Evolutionary conservation across 2,113 vertebrate genomes (phyloP).

Genomic region (Polyodon spathula): DNA sequence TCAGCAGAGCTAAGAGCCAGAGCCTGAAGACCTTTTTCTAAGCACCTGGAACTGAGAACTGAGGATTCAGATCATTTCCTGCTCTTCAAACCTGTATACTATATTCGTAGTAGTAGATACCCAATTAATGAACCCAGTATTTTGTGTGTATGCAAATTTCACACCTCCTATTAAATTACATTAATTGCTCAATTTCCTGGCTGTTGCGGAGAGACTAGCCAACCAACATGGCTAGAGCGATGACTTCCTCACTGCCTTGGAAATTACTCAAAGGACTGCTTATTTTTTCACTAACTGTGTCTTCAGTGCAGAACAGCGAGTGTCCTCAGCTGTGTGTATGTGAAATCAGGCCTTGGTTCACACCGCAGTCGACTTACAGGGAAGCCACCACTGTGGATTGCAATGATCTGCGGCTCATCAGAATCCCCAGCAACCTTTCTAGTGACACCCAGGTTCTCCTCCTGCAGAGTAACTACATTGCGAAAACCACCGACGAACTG

Average conservation of each 20-base stretch:
- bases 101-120: too few species aligned
- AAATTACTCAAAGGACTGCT: constrained; percentile 60
- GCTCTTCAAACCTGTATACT: constrained; percentile 17
- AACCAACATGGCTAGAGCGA: constrained; percentile 65
- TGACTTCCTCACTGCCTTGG: constrained; percentile 41
- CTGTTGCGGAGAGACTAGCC: constrained; percentile 26
- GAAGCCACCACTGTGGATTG: constrained; percentile 95
- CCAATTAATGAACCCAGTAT: constrained; percentile 22
- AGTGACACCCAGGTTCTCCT: constrained; percentile 95
- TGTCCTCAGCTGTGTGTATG: constrained; percentile 95
- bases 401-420: constrained; percentile 90
- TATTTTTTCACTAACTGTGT: constrained; percentile 51
- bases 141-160: constrained; percentile 44
- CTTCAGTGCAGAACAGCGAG: constrained; percentile 63
- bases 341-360: constrained; percentile 94
- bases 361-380: constrained; percentile 92
- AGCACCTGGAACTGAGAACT: constrained; percentile 21
- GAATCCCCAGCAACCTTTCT: constrained; percentile 86
- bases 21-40: constrained; percentile 19
- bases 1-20: constrained; percentile 13
- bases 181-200: constrained; percentile 24
- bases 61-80: constrained; percentile 25
- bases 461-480: constrained; percentile 94
- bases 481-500: constrained; percentile 76
- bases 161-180: constrained; percentile 27